phyloP scores from a whole-genome alignment of 2,888 invertebrate genomes.

The Ommatoiulus sabulosus region DNA sequence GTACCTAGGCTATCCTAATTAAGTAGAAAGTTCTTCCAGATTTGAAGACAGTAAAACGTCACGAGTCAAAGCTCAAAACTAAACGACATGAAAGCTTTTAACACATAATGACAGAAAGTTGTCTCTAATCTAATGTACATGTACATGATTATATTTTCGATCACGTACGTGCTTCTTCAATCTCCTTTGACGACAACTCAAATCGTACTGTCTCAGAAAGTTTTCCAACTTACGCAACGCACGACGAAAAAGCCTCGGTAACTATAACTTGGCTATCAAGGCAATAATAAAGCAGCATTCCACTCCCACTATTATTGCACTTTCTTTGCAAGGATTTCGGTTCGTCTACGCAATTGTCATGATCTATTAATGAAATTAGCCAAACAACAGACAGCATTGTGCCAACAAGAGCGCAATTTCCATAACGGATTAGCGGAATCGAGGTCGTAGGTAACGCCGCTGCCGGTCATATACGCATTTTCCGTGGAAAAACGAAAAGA shows the following conservation, averaged over 20 bases:
- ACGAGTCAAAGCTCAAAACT: too few species aligned
- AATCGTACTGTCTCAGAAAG: background rate
- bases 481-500: background rate
- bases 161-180: too few species aligned
- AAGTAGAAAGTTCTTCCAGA: too few species aligned
- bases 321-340: background rate
- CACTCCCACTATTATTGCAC: background rate
- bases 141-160: too few species aligned
- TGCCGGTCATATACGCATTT: too few species aligned
- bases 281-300: background rate
- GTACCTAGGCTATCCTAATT: too few species aligned
- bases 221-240: background rate
- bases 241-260: background rate
- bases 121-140: too few species aligned
- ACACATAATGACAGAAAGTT: too few species aligned
- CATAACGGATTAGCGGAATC: background rate
- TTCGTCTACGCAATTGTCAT: conserved; percentile 15
- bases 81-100: too few species aligned
- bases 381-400: background rate
- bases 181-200: too few species aligned
- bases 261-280: background rate
- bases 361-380: background rate
- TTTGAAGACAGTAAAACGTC: too few species aligned
- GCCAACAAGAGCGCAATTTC: conserved; percentile 1
- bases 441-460: background rate